Evolutionary conservation across 2,797 vertebrate species (phyloP).

Genomic region (Acanthopagrus latus): DNA sequence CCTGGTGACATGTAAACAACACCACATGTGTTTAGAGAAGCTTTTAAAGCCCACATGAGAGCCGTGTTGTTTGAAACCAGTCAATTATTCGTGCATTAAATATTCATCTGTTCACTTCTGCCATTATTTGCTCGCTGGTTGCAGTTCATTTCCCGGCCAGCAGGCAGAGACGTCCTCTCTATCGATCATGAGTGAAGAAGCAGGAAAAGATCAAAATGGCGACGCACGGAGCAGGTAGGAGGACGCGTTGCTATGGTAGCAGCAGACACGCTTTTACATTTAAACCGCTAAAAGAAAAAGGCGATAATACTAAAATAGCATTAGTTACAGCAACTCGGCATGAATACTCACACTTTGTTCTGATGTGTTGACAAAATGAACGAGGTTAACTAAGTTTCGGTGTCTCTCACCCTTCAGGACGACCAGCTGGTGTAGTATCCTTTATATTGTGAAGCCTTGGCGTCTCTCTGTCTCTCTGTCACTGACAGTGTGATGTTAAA

Average conservation of each 20-base stretch:
- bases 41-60: no score
- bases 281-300: background rate
- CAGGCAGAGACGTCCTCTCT: conserved; percentile 44
- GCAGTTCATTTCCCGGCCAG: conserved; percentile 53
- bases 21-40: no score
- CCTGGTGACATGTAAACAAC: no score
- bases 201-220: conserved; percentile 74
- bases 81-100: background rate
- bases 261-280: conserved; percentile 15
- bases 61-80: no score
- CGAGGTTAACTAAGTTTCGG: background rate
- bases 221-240: conserved; percentile 64
- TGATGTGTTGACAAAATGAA: background rate
- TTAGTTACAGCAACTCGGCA: background rate
- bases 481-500: background rate
- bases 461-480: background rate
- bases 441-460: conserved; percentile 39
- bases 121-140: background rate
- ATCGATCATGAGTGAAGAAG: no score
- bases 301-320: background rate
- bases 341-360: background rate
- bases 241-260: conserved; percentile 77
- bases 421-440: conserved; percentile 69
- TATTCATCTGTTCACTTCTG: background rate
- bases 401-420: conserved; percentile 44